Base-by-base conservation (phyloP, 1,140 invertebrate species). In the Neuroterus valhalla region DNA sequence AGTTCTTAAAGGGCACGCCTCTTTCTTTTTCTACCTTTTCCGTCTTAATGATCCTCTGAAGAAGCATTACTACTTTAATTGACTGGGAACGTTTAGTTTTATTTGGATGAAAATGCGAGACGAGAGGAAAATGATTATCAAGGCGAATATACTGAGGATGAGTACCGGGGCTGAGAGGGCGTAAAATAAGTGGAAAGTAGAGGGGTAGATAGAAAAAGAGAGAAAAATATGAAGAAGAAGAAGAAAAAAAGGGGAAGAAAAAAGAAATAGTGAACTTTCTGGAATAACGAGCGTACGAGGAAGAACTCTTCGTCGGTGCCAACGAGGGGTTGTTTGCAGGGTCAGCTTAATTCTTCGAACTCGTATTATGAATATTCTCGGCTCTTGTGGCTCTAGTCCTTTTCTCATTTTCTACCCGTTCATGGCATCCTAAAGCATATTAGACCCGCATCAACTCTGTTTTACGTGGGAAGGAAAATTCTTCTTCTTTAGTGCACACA, bases 281-380 rank as follows among this genome's bases (percentile, higher is more conserved):
- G 55, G 55, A 62, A 62, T 62, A 62, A 62, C 55, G 55, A 62
- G 55, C 55, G 55, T 62, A 62, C 55, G 55, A 62, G 55, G 23
- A 62, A 62, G 55, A 62, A 62, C 55, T 62, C 55, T 62, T 62
- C 21, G 26, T 62, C 21, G 23, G 55, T 62, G 55, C 55, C 55
- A 62, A 62, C 55, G 78, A 62, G 55, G 55, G 55, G 55, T 62
- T 62, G 55, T 62, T 62, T 62, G 55, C 55, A 62, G 55, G 55
- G 55, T 62, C 55, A 62, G 55, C 55, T 62, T 62, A 62, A 62
- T 62, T 62, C 55, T 62, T 62, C 55, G 68, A 66, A 72, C 72
- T 77, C 42, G 50, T 80, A 80, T 82, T 82, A 82, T 82, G 81
- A 82, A 82, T 82, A 80, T 77, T 82, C 77, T 46, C 72, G 52